phyloP scores from a whole-genome alignment of 2,888 invertebrate genomes.

The Napeogenes sylphis region DNA sequence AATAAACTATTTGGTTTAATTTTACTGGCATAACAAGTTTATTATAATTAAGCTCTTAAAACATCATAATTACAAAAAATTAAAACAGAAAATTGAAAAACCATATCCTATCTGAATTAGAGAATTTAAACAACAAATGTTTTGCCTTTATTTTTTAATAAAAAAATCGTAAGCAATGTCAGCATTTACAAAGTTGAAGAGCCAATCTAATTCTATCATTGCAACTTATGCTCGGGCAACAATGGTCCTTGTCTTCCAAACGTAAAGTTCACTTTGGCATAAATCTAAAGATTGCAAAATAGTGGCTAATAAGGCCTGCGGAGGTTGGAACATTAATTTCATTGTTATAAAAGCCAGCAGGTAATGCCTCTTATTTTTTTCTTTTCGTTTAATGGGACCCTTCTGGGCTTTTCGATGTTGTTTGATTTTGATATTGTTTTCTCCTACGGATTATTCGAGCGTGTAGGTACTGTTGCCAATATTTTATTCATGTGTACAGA shows the following conservation, averaged over 20 bases:
- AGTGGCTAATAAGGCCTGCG: constrained; percentile 47
- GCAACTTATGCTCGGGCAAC: neutral
- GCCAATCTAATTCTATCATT: constrained; percentile 24
- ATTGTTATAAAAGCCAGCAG: constrained; percentile 41
- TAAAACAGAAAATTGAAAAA: no score
- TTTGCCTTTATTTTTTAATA: no score
- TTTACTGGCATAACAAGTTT: no score
- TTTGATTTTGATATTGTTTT: constrained; percentile 30
- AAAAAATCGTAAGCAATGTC: neutral
- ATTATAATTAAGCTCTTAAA: no score
- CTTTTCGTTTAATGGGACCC: constrained; percentile 13
- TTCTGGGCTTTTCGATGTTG: constrained; percentile 17
- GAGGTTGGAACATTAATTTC: constrained; percentile 45
- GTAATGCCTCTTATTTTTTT: constrained; percentile 32
- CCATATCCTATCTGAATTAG: no score
- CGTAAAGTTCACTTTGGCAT: neutral
- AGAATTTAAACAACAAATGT: no score
- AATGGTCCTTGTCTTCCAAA: neutral
- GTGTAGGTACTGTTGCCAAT: constrained; percentile 22
- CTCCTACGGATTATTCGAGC: constrained; percentile 23
- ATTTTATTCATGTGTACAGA: constrained; percentile 30
- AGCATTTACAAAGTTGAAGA: constrained; percentile 20
- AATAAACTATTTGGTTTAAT: no score
- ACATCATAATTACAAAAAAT: no score
- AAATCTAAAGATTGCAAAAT: constrained; percentile 26